These are phyloP conservation scores for Crotalus tigris DNA, from an alignment of 2,113 vertebrate species.

Conservation along the genomic window DNA sequence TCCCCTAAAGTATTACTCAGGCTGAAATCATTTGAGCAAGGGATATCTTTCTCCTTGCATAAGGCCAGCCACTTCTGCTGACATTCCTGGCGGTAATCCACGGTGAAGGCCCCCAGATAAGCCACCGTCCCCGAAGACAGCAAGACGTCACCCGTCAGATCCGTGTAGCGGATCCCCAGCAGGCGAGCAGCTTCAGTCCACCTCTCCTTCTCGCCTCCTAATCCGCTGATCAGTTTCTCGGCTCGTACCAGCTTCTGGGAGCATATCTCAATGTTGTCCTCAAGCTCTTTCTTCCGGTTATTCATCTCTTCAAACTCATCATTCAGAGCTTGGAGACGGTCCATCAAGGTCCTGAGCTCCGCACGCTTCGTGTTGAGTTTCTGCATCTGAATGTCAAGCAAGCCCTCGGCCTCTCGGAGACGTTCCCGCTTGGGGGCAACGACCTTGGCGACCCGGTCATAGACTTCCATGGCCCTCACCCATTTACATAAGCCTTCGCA, in stretches of 20 bases:
- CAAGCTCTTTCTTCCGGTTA: slow-evolving; percentile 74
- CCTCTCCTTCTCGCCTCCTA: slow-evolving; percentile 89
- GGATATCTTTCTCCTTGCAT: slow-evolving; percentile 78
- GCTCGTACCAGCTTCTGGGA: slow-evolving; percentile 85
- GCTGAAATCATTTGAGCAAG: slow-evolving; percentile 80
- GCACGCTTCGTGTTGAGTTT: slow-evolving; percentile 79
- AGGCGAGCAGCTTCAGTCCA: slow-evolving; percentile 85
- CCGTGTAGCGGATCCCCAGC: slow-evolving; percentile 75
- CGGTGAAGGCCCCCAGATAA: slow-evolving; percentile 89
- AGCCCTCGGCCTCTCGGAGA: slow-evolving; percentile 74
- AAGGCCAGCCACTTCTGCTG: slow-evolving; percentile 78
- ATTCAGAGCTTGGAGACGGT: slow-evolving; percentile 79
- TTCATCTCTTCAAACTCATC: slow-evolving; percentile 81
- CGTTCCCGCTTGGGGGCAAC: slow-evolving; percentile 85
- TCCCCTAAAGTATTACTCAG: slow-evolving; percentile 82
- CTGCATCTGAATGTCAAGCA: slow-evolving; percentile 76
- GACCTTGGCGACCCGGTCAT: slow-evolving; percentile 85
- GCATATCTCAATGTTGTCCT: slow-evolving; percentile 86
- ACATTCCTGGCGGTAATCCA: slow-evolving; percentile 81
- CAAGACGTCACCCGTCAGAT: slow-evolving; percentile 87
- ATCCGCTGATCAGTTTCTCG: slow-evolving; percentile 86
- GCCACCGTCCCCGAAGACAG: slow-evolving; percentile 85
- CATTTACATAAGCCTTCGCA: slow-evolving; percentile 92
- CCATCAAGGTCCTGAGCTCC: slow-evolving; percentile 82
- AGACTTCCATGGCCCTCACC: slow-evolving; percentile 91